phyloP scores from a whole-genome alignment of 2,888 invertebrate species.

The Macrosoma leucophasiata region DNA sequence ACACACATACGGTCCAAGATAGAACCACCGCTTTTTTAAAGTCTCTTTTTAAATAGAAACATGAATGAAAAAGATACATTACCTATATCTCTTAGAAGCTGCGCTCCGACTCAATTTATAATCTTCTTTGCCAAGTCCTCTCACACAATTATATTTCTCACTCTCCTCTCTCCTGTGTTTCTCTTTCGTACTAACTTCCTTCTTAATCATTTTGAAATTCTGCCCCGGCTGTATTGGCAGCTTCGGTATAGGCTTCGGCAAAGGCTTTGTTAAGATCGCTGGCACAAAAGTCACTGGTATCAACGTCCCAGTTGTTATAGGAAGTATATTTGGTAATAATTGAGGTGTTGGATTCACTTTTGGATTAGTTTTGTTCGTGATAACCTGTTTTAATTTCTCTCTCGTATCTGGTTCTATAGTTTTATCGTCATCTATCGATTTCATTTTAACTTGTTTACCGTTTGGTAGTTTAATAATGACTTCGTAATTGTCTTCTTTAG shows the following conservation, averaged over 20 bases:
- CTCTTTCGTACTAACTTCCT: conserved; percentile 18
- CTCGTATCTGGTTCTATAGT: conserved; percentile 35
- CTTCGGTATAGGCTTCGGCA: conserved; percentile 28
- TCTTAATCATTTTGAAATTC: conserved; percentile 20
- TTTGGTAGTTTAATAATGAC: conserved; percentile 58
- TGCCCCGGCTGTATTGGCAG: conserved; percentile 39
- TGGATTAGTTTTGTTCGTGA: conserved; percentile 43
- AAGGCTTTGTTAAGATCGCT: conserved; percentile 25
- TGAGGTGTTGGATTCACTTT: conserved; percentile 22
- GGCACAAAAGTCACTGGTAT: conserved; percentile 44
- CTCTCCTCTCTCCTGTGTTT: conserved; percentile 14
- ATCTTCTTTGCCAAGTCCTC: conserved; percentile 13
- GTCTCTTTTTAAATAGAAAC: no score
- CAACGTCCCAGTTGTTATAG: conserved; percentile 41
- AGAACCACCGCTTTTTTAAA: no score
- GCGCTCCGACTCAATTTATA: conserved; percentile 37
- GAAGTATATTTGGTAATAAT: conserved; percentile 32
- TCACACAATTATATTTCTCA: conserved; percentile 12
- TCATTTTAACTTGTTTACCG: conserved; percentile 54
- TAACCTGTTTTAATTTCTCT: conserved; percentile 45
- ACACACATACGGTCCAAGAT: no score
- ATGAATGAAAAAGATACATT: no score
- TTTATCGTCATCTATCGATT: conserved; percentile 43
- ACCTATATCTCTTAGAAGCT: conserved; percentile 48
- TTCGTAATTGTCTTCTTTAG: conserved; percentile 46